Base-by-base conservation (phyloP, 2,888 invertebrate genomes). In the Philereme vetulata region DNA sequence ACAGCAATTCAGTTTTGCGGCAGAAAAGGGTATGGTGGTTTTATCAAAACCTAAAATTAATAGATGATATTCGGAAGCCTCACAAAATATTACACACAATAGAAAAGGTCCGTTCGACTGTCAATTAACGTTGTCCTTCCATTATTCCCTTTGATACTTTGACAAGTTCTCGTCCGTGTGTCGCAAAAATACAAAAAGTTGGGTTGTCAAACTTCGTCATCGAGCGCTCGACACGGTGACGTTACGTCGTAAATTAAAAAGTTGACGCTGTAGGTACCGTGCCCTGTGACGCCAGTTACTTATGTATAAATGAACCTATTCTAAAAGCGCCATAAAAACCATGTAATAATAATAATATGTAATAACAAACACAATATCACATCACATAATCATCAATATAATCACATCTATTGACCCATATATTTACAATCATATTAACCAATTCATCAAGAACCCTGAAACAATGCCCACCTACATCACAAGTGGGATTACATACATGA, bases 161-260 rank as follows among this genome's bases (percentile, higher is more conserved):
- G 38, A 56, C 49, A 61, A 59, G 52, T 55, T 59, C 43, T 45
- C 7, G 9, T 40, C 59, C 51, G 52, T 45, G 57, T 49, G 58
- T 52, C 56, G 44, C 43, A 42, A 60, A 66, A 63, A 59, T 56
- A 50, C 1, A 62, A 56, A 52, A 66, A 61, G 62, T 59, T 60
- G 5, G 56, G 42, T 60, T 66, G 71, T 67, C 62, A 65, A 72
- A 70, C 68, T 75, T 75, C 64, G 61, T 65, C 67, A 69, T 70
- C 62, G 55, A 62, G 51, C 65, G 69, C 64, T 68, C 67, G 62
- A 65, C 70, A 64, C 69, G 50, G 70, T 72, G 57, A 62, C 62
- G 70, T 72, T 68, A 56, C 56, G 56, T 55, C 67, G 68, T 72
- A 72, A 78, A 79, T 80, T 80, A 76, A 76, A 76, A 78, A 80